Evolutionary conservation across 1,140 invertebrate species (phyloP).

Genomic region (Heliconius hewitsoni): DNA sequence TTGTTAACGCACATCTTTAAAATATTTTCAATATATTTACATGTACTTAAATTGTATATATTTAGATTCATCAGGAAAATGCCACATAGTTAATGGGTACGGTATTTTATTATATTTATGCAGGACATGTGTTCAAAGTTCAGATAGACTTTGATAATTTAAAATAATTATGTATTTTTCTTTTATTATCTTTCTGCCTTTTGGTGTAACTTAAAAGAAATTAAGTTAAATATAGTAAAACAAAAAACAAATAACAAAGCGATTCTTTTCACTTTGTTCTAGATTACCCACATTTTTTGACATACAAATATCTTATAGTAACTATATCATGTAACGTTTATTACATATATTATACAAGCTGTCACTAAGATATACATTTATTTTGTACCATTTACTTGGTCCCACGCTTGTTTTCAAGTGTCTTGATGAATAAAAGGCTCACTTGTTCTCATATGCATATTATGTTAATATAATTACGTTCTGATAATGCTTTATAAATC

Average conservation of each 20-base stretch:
- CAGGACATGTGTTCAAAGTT: neutral
- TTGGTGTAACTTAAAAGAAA: no score
- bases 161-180: neutral
- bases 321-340: no score
- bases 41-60: neutral
- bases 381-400: neutral
- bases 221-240: no score
- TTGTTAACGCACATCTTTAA: neutral
- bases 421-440: neutral
- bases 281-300: no score
- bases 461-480: slow-evolving; percentile 30
- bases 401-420: neutral
- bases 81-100: neutral
- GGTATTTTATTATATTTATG: neutral
- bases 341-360: neutral
- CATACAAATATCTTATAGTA: no score
- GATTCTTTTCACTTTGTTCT: no score
- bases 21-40: neutral
- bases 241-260: no score
- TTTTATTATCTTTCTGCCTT: neutral
- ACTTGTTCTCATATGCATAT: slow-evolving; percentile 21
- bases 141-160: no score
- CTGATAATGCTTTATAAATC: slow-evolving; percentile 23
- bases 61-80: neutral
- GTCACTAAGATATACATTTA: neutral